phyloP scores from a whole-genome alignment of 2,113 vertebrate genomes.

The Dolichotis patagonum region DNA sequence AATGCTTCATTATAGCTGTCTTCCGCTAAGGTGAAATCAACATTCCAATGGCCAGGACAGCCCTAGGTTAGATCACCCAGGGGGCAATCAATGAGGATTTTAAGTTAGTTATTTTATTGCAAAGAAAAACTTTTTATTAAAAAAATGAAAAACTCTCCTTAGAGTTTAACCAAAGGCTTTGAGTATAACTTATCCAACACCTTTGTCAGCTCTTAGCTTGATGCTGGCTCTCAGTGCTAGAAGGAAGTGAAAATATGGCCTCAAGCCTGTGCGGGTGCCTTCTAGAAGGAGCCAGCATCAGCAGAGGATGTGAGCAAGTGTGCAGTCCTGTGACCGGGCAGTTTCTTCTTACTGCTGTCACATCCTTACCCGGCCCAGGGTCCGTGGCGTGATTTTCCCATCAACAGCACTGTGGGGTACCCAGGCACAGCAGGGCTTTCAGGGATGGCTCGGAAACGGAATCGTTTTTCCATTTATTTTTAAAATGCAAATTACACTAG shows the following conservation, averaged over 20 bases:
- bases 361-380: conserved; percentile 39
- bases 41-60: neutral
- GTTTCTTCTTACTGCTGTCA: conserved; percentile 81
- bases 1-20: neutral
- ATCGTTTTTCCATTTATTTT: conserved; percentile 89
- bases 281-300: conserved; percentile 76
- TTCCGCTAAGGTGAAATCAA: neutral
- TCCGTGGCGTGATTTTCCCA: conserved; percentile 29
- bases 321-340: conserved; percentile 73
- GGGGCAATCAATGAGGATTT: conserved; percentile 40
- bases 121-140: neutral
- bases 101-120: conserved; percentile 51
- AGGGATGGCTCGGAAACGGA: conserved; percentile 86
- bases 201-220: conserved; percentile 67
- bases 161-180: conserved; percentile 69
- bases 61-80: neutral
- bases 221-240: conserved; percentile 48
- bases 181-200: conserved; percentile 57
- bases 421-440: conserved; percentile 70
- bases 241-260: neutral
- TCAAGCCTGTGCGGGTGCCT: conserved; percentile 63
- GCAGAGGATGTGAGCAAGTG: conserved; percentile 79
- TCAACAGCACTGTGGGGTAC: conserved; percentile 55
- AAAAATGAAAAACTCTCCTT: conserved; percentile 45
- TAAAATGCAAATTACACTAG: conserved; percentile 91